Evolutionary conservation across 2,888 invertebrate genomes (phyloP).

Genomic region (Corythucha ciliata): DNA sequence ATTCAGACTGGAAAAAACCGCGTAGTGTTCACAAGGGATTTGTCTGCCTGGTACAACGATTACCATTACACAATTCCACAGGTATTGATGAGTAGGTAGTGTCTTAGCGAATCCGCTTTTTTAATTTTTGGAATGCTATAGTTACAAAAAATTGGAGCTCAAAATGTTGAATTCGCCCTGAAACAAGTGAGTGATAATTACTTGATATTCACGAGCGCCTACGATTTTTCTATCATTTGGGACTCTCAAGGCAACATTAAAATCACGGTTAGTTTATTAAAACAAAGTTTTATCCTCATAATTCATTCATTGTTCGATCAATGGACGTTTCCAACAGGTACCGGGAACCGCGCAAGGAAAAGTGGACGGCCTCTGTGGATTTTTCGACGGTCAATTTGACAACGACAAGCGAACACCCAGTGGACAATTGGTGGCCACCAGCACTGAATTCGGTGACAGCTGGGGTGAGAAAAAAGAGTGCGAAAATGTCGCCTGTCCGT

Average conservation of each 20-base stretch:
- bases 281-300: not conserved
- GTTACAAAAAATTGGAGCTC: constrained; percentile 52
- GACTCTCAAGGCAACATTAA: constrained; percentile 58
- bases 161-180: constrained; percentile 55
- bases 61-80: constrained; percentile 40
- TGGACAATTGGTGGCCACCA: constrained; percentile 52
- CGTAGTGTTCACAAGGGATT: constrained; percentile 52
- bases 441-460: constrained; percentile 63
- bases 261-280: constrained; percentile 51
- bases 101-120: constrained; percentile 3
- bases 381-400: constrained; percentile 53
- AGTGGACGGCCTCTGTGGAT: constrained; percentile 73
- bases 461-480: constrained; percentile 52
- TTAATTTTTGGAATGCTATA: constrained; percentile 37
- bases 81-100: constrained; percentile 34
- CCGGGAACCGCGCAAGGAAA: constrained; percentile 50
- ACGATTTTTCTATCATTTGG: constrained; percentile 66
- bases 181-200: constrained; percentile 59
- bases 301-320: constrained; percentile 3
- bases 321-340: constrained; percentile 41
- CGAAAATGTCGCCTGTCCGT: constrained; percentile 52
- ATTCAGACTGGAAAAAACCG: constrained; percentile 53
- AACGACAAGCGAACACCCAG: constrained; percentile 66
- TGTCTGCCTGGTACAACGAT: constrained; percentile 59
- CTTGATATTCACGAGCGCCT: constrained; percentile 56